phyloP scores from a whole-genome alignment of 1,140 invertebrate genomes.

The Drosophila bocqueti region DNA sequence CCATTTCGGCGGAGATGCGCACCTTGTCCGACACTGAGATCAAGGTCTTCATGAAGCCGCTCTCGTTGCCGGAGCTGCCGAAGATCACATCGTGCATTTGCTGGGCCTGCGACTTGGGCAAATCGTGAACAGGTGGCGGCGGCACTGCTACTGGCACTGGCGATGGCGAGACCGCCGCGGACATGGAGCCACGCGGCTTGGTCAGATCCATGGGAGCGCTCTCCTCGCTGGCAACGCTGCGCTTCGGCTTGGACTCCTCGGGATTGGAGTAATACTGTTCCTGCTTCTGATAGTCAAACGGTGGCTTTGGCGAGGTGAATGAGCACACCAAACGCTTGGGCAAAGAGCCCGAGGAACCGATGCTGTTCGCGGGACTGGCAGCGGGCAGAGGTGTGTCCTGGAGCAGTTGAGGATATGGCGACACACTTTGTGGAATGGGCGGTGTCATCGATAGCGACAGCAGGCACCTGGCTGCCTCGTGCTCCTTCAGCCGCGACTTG shows the following conservation, averaged over 20 bases:
- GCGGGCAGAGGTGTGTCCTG: constrained; percentile 53
- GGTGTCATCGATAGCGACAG: constrained; percentile 90
- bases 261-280: constrained; percentile 85
- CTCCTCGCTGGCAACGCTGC: constrained; percentile 60
- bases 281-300: constrained; percentile 84
- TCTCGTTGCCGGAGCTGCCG: constrained; percentile 66
- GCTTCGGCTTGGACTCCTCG: constrained; percentile 76
- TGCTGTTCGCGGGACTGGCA: constrained; percentile 71
- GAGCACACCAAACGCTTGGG: constrained; percentile 73
- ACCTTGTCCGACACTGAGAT: constrained; percentile 84
- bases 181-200: constrained; percentile 60
- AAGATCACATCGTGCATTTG: constrained; percentile 82
- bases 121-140: constrained; percentile 4
- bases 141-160: constrained; percentile 3
- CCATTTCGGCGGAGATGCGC: constrained; percentile 71
- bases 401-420: constrained; percentile 48
- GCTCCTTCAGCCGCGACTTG: constrained; percentile 89
- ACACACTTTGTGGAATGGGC: constrained; percentile 73
- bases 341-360: constrained; percentile 61
- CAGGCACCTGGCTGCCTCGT: constrained; percentile 94
- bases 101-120: constrained; percentile 77
- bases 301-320: constrained; percentile 82
- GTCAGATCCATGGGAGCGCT: constrained; percentile 82
- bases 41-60: constrained; percentile 79
- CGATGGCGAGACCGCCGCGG: constrained; percentile 8